Evolutionary conservation across 2,113 vertebrate genomes (phyloP).

Genomic region (Urocynchramus pylzowi): DNA sequence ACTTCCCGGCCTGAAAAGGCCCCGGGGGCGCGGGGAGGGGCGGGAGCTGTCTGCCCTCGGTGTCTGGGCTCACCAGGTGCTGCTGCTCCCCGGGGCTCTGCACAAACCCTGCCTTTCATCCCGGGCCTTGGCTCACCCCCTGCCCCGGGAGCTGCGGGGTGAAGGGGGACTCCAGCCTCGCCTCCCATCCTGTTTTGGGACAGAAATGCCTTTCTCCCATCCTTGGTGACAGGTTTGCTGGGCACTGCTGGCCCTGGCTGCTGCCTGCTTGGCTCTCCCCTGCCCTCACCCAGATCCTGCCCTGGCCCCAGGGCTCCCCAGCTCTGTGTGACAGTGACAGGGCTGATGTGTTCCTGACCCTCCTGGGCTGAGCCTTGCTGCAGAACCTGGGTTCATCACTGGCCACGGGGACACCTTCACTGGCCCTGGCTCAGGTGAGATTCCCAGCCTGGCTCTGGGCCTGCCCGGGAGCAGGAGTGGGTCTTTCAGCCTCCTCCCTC

Average conservation of each 20-base stretch:
- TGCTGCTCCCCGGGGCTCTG: not conserved
- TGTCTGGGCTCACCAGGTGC: not conserved
- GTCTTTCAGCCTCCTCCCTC: not conserved
- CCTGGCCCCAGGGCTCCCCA: not conserved
- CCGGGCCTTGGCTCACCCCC: fast-evolving
- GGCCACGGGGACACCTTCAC: fast-evolving
- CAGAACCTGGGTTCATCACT: fast-evolving
- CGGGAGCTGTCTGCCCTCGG: fast-evolving
- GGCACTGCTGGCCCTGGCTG: not conserved
- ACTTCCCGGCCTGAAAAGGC: not conserved
- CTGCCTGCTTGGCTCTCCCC: not conserved
- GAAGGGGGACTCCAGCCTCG: fast-evolving
- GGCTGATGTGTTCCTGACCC: not conserved
- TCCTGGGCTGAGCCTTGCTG: too few species aligned
- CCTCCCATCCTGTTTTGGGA: not conserved
- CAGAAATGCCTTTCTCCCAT: not conserved
- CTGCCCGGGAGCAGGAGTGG: not conserved
- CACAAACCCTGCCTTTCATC: not conserved
- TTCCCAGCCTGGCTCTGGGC: not conserved
- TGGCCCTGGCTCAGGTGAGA: not conserved
- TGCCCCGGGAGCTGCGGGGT: fast-evolving
- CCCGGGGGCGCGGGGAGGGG: fast-evolving
- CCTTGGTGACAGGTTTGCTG: not conserved
- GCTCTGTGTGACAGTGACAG: not conserved
- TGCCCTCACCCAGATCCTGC: not conserved